Base-by-base conservation (phyloP, 2,888 invertebrate species). In the Acleris literana region DNA sequence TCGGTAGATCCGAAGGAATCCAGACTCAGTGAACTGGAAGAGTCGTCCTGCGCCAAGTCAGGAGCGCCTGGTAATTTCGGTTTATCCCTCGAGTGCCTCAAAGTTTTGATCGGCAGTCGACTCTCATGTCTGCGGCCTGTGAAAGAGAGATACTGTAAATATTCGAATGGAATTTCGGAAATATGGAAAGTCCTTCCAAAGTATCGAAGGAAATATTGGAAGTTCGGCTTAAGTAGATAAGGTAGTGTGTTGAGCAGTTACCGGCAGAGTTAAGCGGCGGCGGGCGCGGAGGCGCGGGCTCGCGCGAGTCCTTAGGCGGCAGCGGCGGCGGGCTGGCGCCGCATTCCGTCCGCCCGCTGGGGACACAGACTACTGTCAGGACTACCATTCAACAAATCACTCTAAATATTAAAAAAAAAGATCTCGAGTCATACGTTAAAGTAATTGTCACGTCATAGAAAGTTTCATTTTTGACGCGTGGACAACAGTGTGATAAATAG, bases 1-100 rank as follows among this genome's bases (percentile, higher is more conserved):
- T 95, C 94, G 64, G 96, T 95, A 9, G 95, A 94, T n/a, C 94
- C 93, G 78, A 93, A 93, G 1, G 94, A 93, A 74, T 94, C 93
- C 48, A 90, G 77, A 73, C 90, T 92, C 33, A 91, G 81, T 0
- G 92, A 92, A 69, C 90, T 90, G 52, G 89, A 80, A 0, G 93
- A 93, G 72, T 91, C 92, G 73, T 84, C 81, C 29, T 86, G 72
- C 1, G 79, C 78, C 25, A 86, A 74, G 56, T 74, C 73, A n/a
- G 78, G 64, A 1, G 81, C 63, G 25, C 71, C 73, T 3, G 76
- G 73, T 2, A 72, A 68, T 16, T 71, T 76, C 0, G 82, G 82
- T 29, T 77, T 80, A 3, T 82, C 82, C 61, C 79, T 77, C 1
- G 68, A 54, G 16, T 70, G 68, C n/a, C 72, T 72, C 7, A 75